phyloP scores from a whole-genome alignment of 35 echinoderm and acorn worm species.

The Heliocidaris erythrogramma region DNA sequence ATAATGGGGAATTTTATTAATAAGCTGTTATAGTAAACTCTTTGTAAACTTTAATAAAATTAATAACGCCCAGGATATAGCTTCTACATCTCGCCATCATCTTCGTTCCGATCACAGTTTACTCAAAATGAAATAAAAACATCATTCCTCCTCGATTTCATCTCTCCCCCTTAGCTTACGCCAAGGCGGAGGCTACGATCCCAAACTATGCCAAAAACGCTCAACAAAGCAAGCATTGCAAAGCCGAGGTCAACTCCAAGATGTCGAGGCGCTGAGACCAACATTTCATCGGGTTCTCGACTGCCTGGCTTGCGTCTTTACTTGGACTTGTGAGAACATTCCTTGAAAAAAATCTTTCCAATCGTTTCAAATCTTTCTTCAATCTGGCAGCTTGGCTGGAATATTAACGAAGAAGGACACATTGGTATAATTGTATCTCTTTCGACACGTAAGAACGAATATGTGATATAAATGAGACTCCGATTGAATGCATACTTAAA shows the following conservation, averaged over 20 bases:
- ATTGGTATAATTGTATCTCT: too few species aligned
- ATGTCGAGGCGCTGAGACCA: neutral
- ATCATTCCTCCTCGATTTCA: neutral
- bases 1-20: too few species aligned
- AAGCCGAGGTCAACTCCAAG: neutral
- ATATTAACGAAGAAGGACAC: neutral
- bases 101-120: neutral
- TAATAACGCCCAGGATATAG: too few species aligned
- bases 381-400: neutral
- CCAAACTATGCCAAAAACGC: neutral
- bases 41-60: too few species aligned
- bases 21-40: too few species aligned
- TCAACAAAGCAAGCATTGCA: neutral
- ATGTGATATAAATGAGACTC: too few species aligned
- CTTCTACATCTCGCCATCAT: neutral
- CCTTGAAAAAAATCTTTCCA: neutral
- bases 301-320: neutral
- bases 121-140: neutral
- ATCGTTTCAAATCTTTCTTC: neutral
- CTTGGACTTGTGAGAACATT: slow-evolving; percentile 6
- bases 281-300: neutral
- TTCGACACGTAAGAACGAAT: too few species aligned
- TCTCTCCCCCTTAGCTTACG: neutral
- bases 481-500: too few species aligned
- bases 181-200: neutral